Conservation (phyloP, 92 coral and sea anemone genomes). For the Porites divaricata region DNA sequence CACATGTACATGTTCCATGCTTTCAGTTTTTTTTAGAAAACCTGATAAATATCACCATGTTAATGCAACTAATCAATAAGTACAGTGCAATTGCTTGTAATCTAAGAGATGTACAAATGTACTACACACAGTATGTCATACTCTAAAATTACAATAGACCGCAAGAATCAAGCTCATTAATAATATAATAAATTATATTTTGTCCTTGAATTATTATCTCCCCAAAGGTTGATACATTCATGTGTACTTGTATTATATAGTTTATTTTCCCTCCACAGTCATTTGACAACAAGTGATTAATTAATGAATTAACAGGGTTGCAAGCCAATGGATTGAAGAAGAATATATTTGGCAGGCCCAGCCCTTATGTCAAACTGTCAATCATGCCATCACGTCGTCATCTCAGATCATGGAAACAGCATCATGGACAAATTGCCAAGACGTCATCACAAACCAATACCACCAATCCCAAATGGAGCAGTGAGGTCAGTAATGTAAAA, state of each 20-base stretch:
- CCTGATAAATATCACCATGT: too few species aligned
- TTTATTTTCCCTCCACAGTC: too few species aligned
- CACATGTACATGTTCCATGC: too few species aligned
- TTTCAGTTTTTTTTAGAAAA: too few species aligned
- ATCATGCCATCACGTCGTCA: conserved; percentile 93
- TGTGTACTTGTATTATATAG: too few species aligned
- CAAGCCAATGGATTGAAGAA: conserved; percentile 90
- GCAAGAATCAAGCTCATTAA: background rate
- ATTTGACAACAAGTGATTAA: too few species aligned
- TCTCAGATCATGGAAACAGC: conserved; percentile 93
- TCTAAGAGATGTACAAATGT: too few species aligned
- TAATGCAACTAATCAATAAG: too few species aligned
- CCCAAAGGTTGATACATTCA: too few species aligned
- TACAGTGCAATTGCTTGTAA: too few species aligned
- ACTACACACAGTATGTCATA: too few species aligned
- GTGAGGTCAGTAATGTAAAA: conserved; percentile 70
- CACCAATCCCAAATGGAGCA: conserved; percentile 89
- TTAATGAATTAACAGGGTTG: conserved; percentile 53
- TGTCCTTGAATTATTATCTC: background rate
- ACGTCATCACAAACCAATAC: conserved; percentile 89
- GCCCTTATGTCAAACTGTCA: conserved; percentile 95
- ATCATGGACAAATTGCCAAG: conserved; percentile 97
- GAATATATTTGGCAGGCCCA: conserved; percentile 95
- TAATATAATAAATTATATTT: too few species aligned
- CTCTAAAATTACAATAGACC: background rate